Evolutionary conservation across 2,888 invertebrate species (phyloP), one percentile per base, ranked within the genome.

Genomic region (Pecten maximus): DNA sequence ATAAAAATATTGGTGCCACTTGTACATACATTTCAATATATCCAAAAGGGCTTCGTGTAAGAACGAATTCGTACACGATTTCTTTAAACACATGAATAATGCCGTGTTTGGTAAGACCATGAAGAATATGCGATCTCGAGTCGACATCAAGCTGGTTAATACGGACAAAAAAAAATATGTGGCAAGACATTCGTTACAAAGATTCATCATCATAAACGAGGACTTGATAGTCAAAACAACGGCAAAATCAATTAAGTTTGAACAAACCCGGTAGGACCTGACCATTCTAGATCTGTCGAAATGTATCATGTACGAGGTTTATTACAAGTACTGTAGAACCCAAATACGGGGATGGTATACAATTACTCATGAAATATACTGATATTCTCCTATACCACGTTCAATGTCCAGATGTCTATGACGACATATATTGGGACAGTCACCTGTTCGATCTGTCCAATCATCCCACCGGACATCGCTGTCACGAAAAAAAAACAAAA

Each of bases 21-120:
- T 92, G 0, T 96, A 96, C 90, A 96, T 96, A 0, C 91, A 95
- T 35, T 93, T 96, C 2, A 94, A 95, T 91, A 95, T 94, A 12
- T 74, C 93, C 16, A 87, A 90, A 40, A 87, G 96, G 19, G 94
- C 93, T 92, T 50, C 93, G 23, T 96, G 93, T 92, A 95, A 92
- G 90, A 95, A 93, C 92, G n/a, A n/a, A n/a, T 97, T 96, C 92
- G 95, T 95, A 90, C 90, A 97, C 95, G 92, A 95, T 92, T 95
- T 97, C 91, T 91, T 93, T 91, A 90, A 91, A 91, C 88, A 93
- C 39, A 92, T 91, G 95, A 88, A 94, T 92, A 93, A 97, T 92
- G 91, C 94, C 16, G 90, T 91, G 16, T 92, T 90, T 88, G 91
- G 92, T 2, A 91, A 92, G 60, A 91, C 91, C 8, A 91, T 90